Evolutionary conservation across 1,140 invertebrate genomes (phyloP).

Genomic region (Danaus melanippus): DNA sequence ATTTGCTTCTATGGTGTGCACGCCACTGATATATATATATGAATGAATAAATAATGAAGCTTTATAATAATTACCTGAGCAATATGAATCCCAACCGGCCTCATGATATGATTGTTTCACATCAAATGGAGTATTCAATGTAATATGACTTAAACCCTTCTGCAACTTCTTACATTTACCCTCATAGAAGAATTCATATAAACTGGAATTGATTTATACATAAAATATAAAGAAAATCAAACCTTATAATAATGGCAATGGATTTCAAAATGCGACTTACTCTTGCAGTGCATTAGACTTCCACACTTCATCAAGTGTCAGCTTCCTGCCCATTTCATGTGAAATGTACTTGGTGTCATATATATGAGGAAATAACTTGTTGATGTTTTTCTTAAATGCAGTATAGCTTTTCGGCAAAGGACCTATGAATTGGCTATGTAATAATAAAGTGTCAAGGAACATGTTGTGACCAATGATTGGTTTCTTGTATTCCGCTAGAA

Average conservation of each 20-base stretch:
- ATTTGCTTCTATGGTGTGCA: too few species aligned
- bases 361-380: conserved; percentile 77
- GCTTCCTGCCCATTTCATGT: conserved; percentile 64
- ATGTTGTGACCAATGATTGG: conserved; percentile 85
- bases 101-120: conserved; percentile 74
- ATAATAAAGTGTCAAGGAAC: conserved; percentile 79
- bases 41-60: not conserved
- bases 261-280: conserved; percentile 38
- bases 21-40: too few species aligned
- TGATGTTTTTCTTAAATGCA: conserved; percentile 77
- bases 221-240: not conserved
- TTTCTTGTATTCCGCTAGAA: conserved; percentile 74
- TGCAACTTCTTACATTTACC: conserved; percentile 54
- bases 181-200: conserved; percentile 75
- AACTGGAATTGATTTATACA: conserved; percentile 35
- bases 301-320: conserved; percentile 70
- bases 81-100: conserved; percentile 84
- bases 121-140: conserved; percentile 46
- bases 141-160: conserved; percentile 50
- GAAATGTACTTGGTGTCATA: conserved; percentile 84
- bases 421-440: conserved; percentile 81
- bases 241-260: not conserved
- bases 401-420: conserved; percentile 78
- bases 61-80: conserved; percentile 73
- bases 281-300: conserved; percentile 66